Base-by-base conservation (phyloP, 2,797 vertebrate genomes). In the Schizothorax lantsangensis region DNA sequence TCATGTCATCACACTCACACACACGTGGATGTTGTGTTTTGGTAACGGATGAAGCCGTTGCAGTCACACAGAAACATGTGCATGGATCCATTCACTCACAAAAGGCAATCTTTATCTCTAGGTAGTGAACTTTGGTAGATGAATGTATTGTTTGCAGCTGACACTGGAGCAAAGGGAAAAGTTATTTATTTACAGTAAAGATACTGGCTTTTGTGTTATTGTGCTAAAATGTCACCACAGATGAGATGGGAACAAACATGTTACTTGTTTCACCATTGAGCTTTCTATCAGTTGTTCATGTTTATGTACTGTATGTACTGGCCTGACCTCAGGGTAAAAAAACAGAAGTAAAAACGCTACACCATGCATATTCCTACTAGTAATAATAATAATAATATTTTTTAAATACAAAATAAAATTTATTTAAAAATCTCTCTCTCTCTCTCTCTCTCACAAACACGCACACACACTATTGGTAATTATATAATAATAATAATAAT, bases 11-110 rank as follows among this genome's bases (percentile, higher is more conserved):
- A 83, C 84, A 82, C 69, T 90, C 62, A 87, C 89, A 89, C 88
- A 59, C 91, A 92, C 54, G 86, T 89, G 85, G 90, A 88, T 73
- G 77, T 85, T 92, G 91, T 93, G 94, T 91, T 94, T 89, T 92
- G 92, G 91, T 93, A 91, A 93, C 91, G 5, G 74, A 17, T 62
- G 21, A 59, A 64, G 45, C 40, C 6, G 1, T 81, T 69, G 82
- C 79, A 86, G 88, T 88, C 89, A 90, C 66, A 73, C 14, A 30
- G 73, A 83, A 26, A 79, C 68, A 36, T 45, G 78, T 79, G 43
- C 73, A 79, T 75, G 59, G 47, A 79, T 43, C 72, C n/a, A 21
- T 69, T 79, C 47, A 10, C 36, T 2, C 8, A 57, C 26, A 73
- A 47, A 84, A 49, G 21, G 15, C 82, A 33, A 30, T 68, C 33